Evolutionary conservation across 2,888 invertebrate species (phyloP).

Genomic region (Thereva nobilitata): DNA sequence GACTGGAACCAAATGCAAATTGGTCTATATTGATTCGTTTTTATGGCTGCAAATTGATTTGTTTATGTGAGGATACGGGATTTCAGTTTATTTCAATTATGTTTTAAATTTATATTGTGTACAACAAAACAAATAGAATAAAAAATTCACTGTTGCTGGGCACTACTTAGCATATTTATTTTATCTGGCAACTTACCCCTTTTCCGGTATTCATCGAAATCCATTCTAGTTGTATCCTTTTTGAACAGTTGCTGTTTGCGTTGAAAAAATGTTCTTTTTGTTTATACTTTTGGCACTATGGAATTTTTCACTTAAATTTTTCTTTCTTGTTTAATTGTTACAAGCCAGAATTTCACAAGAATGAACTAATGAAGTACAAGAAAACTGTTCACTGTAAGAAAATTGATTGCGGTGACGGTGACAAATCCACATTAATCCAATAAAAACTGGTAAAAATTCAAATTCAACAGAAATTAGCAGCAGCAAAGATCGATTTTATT

Average conservation of each 20-base stretch:
- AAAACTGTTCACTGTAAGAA: too few species aligned
- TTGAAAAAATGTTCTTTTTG: not conserved
- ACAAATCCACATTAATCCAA: too few species aligned
- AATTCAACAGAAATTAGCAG: too few species aligned
- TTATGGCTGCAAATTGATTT: conserved; percentile 26
- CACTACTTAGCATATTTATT: conserved; percentile 31
- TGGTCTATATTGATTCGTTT: not conserved
- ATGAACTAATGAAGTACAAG: too few species aligned
- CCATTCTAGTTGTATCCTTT: conserved; percentile 53
- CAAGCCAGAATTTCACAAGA: too few species aligned
- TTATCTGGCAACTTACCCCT: conserved; percentile 58
- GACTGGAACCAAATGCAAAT: conserved; percentile 1
- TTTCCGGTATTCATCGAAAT: conserved; percentile 61
- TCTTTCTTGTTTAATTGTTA: not conserved
- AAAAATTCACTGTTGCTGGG: not conserved
- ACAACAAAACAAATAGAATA: not conserved
- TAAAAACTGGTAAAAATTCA: too few species aligned
- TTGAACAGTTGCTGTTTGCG: not conserved
- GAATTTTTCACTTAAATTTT: not conserved
- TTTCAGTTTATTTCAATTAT: conserved; percentile 24
- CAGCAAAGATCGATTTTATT: too few species aligned
- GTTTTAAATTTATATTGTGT: conserved; percentile 14
- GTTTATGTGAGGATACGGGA: conserved; percentile 17
- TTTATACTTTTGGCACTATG: not conserved
- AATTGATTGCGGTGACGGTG: too few species aligned